Conservation (phyloP, 2,113 vertebrate species). For the Rhabdomys dilectus region DNA sequence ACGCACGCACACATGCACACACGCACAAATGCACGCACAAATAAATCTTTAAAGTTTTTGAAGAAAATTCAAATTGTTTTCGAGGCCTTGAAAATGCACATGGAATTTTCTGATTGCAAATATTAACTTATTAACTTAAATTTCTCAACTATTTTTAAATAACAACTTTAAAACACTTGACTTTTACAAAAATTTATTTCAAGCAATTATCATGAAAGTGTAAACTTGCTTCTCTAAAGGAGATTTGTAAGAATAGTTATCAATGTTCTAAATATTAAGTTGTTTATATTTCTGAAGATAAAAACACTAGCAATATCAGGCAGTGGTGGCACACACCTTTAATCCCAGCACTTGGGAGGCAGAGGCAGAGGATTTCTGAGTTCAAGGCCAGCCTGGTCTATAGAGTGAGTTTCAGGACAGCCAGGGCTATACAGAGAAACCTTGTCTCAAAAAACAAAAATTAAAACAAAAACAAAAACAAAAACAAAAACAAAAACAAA, state of each 20-base stretch:
- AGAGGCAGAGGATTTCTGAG: too few relatives aligned
- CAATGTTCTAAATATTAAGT: slow-evolving; percentile 19
- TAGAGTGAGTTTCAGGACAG: too few relatives aligned
- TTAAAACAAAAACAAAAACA: too few relatives aligned
- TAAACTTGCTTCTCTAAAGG: slow-evolving; percentile 18
- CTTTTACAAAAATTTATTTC: slow-evolving; percentile 46
- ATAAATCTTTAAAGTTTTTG: not conserved
- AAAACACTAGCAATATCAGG: not conserved
- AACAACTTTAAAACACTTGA: not conserved
- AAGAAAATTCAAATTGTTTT: not conserved
- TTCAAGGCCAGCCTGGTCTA: too few relatives aligned
- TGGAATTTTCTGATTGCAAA: slow-evolving; percentile 2
- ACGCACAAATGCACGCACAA: not conserved
- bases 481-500: too few relatives aligned
- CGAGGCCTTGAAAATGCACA: not conserved
- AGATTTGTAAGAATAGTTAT: not conserved
- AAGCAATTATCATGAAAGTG: not conserved
- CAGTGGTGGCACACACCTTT: too few relatives aligned
- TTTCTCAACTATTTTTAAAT: slow-evolving; percentile 52
- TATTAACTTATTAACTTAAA: not conserved
- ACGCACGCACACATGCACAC: not conserved
- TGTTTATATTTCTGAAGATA: not conserved
- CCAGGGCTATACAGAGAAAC: too few relatives aligned
- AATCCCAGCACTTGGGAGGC: too few relatives aligned
- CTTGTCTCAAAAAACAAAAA: too few relatives aligned